Percentiles rank a stretch among this genome's conserved stretches.
phyloP scores from a whole-genome alignment of 2,113 vertebrate species.

The Protobothrops mucrosquamatus region DNA sequence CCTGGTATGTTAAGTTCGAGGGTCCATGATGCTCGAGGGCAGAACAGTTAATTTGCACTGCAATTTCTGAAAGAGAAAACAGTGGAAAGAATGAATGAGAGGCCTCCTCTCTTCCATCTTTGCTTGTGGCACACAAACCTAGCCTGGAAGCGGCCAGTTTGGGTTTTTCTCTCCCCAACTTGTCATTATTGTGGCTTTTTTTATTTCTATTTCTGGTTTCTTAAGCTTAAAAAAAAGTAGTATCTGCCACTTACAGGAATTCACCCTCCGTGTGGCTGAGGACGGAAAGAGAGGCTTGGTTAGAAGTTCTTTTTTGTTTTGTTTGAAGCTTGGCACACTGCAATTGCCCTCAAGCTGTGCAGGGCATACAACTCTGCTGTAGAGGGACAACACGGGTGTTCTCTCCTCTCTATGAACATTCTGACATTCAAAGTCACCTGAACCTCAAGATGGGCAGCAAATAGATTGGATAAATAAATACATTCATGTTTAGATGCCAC shows the following conservation, averaged over 20 bases:
- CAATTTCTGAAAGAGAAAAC: neutral
- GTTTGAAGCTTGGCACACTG: neutral
- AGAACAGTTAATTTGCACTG: neutral
- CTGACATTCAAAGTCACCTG: neutral
- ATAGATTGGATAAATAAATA: neutral
- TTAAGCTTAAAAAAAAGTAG: conserved; percentile 1
- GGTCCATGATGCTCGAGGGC: neutral
- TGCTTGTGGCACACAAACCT: neutral
- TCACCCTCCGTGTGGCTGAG: conserved; percentile 14
- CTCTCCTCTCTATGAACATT: neutral
- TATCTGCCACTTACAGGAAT: conserved; percentile 29
- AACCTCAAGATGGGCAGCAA: neutral
- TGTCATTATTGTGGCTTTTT: conserved; percentile 16
- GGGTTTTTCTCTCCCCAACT: too few species aligned
- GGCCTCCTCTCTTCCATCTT: neutral
- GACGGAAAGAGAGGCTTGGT: neutral
- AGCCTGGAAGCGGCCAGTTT: neutral
- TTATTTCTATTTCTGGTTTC: neutral
- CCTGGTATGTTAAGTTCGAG: neutral
- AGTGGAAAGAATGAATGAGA: neutral
- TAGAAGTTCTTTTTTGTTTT: neutral
- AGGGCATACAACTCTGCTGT: neutral
- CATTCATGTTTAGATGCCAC: neutral
- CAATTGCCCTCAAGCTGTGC: too few species aligned
- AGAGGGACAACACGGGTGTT: neutral